Percentiles rank a stretch among this genome's conserved stretches.
phyloP scores from a whole-genome alignment of 2,113 vertebrate genomes.

The Tamias sibiricus region DNA sequence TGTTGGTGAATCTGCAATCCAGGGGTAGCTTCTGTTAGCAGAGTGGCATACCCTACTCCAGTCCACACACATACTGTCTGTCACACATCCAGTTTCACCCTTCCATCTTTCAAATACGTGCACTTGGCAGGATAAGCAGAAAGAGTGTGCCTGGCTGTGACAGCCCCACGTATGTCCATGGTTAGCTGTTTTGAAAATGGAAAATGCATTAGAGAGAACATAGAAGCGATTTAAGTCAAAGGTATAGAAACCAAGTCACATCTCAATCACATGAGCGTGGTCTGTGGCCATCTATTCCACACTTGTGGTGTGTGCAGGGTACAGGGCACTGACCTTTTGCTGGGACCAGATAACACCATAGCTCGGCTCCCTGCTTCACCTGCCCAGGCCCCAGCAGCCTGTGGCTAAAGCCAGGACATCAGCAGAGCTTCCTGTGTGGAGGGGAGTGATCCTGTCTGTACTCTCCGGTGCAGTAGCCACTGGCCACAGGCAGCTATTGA shows the following conservation, averaged over 20 bases:
- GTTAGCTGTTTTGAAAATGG: neutral
- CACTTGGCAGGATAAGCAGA: accelerated
- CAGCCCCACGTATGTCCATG: accelerated
- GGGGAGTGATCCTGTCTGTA: accelerated
- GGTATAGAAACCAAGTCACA: accelerated
- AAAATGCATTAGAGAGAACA: neutral
- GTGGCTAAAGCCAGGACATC: accelerated
- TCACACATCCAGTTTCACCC: neutral
- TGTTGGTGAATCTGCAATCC: neutral
- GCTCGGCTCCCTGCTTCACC: accelerated
- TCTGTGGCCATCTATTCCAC: accelerated
- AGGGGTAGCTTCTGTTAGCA: neutral
- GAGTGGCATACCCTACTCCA: accelerated
- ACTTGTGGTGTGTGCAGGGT: accelerated
- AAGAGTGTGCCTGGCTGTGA: accelerated
- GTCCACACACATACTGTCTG: accelerated
- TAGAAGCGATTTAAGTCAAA: neutral
- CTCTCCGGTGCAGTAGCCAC: accelerated
- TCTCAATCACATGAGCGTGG: accelerated
- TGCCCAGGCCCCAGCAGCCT: accelerated
- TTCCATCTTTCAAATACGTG: neutral
- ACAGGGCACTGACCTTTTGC: too few species aligned
- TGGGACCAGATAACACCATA: accelerated
- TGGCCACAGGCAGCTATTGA: too few species aligned
- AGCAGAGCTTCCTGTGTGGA: neutral